These are phyloP conservation scores for Hirtodrosophila confusa DNA, from an alignment of 2,888 invertebrate genomes.

Conservation along the genomic window DNA sequence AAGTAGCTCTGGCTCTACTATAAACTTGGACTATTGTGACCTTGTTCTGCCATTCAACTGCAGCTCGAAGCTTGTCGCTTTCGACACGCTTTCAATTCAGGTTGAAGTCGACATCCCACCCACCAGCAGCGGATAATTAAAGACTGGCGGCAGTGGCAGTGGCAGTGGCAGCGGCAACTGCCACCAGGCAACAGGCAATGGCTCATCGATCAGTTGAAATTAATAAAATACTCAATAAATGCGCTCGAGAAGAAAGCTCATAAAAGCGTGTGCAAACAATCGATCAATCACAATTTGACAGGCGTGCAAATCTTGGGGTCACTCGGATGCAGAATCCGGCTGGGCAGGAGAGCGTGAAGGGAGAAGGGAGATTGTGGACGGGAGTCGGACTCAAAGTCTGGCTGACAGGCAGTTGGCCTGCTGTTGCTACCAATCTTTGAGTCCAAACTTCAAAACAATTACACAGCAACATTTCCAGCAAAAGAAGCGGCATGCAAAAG, in stretches of 20 bases:
- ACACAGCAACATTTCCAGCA: conserved; percentile 74
- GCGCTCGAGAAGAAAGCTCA: conserved; percentile 69
- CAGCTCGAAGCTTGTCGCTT: conserved; percentile 28
- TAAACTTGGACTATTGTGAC: conserved; percentile 1
- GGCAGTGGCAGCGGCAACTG: conserved; percentile 6
- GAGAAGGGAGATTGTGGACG: conserved; percentile 3
- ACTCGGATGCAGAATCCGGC: conserved; percentile 25
- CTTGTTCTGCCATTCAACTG: conserved; percentile 32
- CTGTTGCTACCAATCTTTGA: conserved; percentile 76
- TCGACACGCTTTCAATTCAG: conserved; percentile 43
- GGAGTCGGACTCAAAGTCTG: conserved; percentile 4
- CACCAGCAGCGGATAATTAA: conserved; percentile 39
- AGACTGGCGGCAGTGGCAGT: conserved; percentile 10
- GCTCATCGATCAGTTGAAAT: conserved; percentile 78
- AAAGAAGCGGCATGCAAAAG: conserved; percentile 52
- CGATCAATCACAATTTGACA: conserved; percentile 79
- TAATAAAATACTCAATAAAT: conserved; percentile 80
- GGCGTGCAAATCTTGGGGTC: conserved; percentile 47
- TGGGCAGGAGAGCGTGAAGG: conserved; percentile 7
- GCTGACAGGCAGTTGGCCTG: conserved; percentile 65
- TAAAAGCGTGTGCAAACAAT: conserved; percentile 80
- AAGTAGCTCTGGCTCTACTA: too few species aligned
- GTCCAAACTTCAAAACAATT: conserved; percentile 77
- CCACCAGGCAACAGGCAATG: conserved; percentile 14
- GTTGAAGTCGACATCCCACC: conserved; percentile 8